These are phyloP conservation scores for Brachionus manjavacas DNA, from an alignment of 1,140 invertebrate genomes.

Conservation along the genomic window DNA sequence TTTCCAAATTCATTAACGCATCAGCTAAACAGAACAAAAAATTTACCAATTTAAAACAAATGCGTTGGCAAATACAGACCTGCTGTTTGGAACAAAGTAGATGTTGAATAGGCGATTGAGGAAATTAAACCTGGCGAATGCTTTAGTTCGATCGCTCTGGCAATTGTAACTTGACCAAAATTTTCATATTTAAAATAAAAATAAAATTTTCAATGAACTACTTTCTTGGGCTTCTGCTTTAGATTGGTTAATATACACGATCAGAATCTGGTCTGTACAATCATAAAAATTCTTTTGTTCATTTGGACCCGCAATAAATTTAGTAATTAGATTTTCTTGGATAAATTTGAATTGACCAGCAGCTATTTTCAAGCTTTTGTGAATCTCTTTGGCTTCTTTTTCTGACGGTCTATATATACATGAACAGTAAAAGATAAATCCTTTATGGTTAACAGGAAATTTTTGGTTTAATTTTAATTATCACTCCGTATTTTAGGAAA, in stretches of 20 bases:
- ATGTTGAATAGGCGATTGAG: conserved; percentile 66
- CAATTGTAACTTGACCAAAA: conserved; percentile 63
- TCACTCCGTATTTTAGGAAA: no score
- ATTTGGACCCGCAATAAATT: conserved; percentile 55
- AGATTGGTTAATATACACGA: conserved; percentile 67
- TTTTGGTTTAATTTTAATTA: no score
- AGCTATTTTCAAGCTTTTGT: conserved; percentile 64
- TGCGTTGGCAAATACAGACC: conserved; percentile 48
- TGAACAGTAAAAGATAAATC: no score
- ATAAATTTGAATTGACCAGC: conserved; percentile 64
- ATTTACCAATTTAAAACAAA: neutral
- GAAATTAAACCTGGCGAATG: conserved; percentile 65
- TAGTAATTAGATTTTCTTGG: conserved; percentile 52
- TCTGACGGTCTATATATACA: conserved; percentile 62
- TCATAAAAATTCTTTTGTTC: conserved; percentile 61
- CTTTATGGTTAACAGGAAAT: no score
- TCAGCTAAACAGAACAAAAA: conserved; percentile 57
- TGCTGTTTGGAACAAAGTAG: conserved; percentile 64
- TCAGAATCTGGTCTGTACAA: conserved; percentile 64
- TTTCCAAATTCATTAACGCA: conserved; percentile 61
- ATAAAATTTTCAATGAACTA: no score
- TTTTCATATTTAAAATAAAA: neutral
- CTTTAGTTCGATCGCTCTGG: conserved; percentile 68
- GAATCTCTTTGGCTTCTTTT: conserved; percentile 68
- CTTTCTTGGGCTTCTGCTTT: conserved; percentile 71